Percentiles rank a stretch among this genome's conserved stretches.
These are phyloP conservation scores for Copidosoma aretas DNA, from an alignment of 2,888 invertebrate genomes.

Conservation along the genomic window DNA sequence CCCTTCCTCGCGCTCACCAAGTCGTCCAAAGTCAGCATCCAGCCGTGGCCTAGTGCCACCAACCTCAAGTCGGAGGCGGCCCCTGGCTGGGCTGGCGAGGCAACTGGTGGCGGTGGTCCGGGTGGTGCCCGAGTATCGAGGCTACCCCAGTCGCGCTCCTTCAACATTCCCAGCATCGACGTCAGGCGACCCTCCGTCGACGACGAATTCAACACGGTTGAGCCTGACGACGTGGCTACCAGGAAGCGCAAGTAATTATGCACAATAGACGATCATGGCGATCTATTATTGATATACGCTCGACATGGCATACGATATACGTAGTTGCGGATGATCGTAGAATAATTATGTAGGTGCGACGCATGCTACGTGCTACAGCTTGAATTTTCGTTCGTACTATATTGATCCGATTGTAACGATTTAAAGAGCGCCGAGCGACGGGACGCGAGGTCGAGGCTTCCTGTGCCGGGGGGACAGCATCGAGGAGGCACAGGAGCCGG, in stretches of 20 bases:
- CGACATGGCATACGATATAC: too few relatives aligned
- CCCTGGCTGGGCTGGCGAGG: conserved; percentile 9
- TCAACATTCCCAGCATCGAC: conserved; percentile 40
- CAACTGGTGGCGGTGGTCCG: conserved; percentile 13
- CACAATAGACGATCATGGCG: too few relatives aligned
- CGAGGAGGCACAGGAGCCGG: conserved; percentile 13
- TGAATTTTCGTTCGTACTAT: conserved; percentile 7
- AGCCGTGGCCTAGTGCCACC: conserved; percentile 58
- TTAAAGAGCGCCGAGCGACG: conserved; percentile 1
- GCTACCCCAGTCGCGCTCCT: conserved; percentile 30
- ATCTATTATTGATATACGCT: too few relatives aligned
- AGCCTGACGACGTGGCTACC: background rate
- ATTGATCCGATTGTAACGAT: too few relatives aligned
- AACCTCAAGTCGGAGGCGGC: conserved; percentile 46
- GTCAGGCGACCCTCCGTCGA: conserved; percentile 33
- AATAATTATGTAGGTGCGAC: too few relatives aligned
- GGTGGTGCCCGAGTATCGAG: too few relatives aligned
- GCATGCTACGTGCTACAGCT: too few relatives aligned
- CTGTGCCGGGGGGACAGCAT: conserved; percentile 6
- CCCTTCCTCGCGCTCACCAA: conserved; percentile 50
- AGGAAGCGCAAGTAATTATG: too few relatives aligned
- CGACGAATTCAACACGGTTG: conserved; percentile 15
- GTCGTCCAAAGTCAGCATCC: conserved; percentile 47
- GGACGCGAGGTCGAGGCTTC: conserved; percentile 12
- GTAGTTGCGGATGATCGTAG: too few relatives aligned